Percentiles rank a stretch among this genome's conserved stretches.
These are phyloP conservation scores for Heliconius hermathena DNA, from an alignment of 1,140 invertebrate genomes.

Conservation along the genomic window DNA sequence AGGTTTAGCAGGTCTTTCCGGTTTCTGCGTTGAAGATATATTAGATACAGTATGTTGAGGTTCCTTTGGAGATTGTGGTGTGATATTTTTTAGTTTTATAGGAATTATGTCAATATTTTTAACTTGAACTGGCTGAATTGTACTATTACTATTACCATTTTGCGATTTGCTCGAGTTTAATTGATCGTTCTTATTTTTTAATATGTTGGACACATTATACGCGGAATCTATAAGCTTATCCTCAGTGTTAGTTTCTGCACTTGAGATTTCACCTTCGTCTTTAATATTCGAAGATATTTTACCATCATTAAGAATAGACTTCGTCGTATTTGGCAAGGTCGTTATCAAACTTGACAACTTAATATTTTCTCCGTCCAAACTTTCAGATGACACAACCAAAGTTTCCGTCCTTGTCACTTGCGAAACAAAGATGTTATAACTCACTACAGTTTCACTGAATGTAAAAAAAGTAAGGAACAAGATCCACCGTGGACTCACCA, in stretches of 20 bases:
- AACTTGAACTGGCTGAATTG: neutral
- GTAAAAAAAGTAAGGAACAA: conserved; percentile 23
- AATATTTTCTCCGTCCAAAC: neutral
- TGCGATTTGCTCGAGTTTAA: neutral
- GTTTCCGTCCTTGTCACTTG: conserved; percentile 22
- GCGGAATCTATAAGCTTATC: neutral
- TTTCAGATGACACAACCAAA: neutral
- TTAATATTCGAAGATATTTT: neutral
- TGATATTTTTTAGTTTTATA: neutral
- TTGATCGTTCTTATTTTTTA: neutral
- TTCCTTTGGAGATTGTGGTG: neutral
- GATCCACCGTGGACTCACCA: neutral
- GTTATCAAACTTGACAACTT: neutral
- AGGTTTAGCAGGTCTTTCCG: neutral
- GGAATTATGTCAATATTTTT: neutral
- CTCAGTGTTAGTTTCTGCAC: neutral
- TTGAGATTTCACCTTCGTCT: neutral
- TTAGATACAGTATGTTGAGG: neutral
- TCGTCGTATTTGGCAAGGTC: neutral
- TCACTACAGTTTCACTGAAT: conserved; percentile 25
- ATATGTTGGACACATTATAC: neutral
- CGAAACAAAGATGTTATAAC: conserved; percentile 22
- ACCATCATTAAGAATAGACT: neutral
- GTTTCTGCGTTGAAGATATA: neutral
- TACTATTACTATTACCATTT: neutral